phyloP scores from a whole-genome alignment of 64 coral and sea anemone species.

The Montipora efflorescens region DNA sequence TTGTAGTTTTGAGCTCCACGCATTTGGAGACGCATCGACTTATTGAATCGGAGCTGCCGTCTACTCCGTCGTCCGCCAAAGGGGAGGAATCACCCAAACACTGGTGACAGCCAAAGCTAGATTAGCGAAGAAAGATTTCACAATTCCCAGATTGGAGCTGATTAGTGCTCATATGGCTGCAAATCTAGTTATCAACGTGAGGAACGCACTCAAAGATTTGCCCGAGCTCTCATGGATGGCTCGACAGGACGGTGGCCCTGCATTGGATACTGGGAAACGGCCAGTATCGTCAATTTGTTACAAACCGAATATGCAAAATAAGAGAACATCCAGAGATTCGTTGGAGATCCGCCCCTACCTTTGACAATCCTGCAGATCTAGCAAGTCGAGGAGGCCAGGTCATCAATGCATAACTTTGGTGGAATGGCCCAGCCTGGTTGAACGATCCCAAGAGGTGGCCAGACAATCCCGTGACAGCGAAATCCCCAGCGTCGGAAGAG shows the following conservation, averaged over 20 bases:
- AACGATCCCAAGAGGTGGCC: slow-evolving; percentile 45
- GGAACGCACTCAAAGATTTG: not conserved
- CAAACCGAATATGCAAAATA: not conserved
- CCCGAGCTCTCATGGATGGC: not conserved
- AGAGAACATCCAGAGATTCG: not conserved
- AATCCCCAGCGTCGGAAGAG: slow-evolving; percentile 7
- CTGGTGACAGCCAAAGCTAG: not conserved
- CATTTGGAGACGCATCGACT: not conserved
- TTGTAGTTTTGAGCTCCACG: not conserved
- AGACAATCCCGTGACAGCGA: slow-evolving; percentile 37
- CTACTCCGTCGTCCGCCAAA: not conserved
- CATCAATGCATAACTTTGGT: slow-evolving; percentile 9
- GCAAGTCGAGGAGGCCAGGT: slow-evolving; percentile 70
- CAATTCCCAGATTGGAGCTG: not conserved
- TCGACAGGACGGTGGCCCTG: not conserved
- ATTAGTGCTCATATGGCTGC: not conserved
- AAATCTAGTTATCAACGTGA: slow-evolving; percentile 14
- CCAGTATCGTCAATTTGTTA: not conserved
- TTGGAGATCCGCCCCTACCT: slow-evolving; percentile 55
- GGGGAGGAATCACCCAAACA: not conserved
- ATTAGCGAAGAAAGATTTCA: not conserved
- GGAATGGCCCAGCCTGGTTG: slow-evolving; percentile 46
- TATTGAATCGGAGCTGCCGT: not conserved
- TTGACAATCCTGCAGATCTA: slow-evolving; percentile 68
- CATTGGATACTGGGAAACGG: slow-evolving; percentile 22